Base-by-base conservation (phyloP, 2,113 vertebrate species). In the Gavialis gangeticus region DNA sequence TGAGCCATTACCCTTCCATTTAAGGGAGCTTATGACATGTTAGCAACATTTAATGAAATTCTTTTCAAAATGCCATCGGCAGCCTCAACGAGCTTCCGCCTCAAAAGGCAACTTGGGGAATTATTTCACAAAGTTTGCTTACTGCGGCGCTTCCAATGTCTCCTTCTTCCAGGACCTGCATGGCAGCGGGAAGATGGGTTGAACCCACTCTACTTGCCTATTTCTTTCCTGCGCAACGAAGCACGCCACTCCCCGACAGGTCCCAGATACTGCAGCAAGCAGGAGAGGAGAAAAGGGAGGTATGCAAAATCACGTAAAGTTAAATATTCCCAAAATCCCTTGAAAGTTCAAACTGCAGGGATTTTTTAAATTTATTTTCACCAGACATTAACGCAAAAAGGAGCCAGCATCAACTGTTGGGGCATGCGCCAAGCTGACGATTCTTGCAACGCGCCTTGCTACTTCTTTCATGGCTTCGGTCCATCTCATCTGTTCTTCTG, bases 1-100 rank as follows among this genome's bases (percentile, higher is more conserved):
- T 98, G 97, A 98, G 95, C 97, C 98, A 98, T 98, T 98, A 98
- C 97, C 97, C 97, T 98, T 98, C 97, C 97, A 98, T 98, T 98
- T 98, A 98, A 97, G 93, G 97, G 88, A 97, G 97, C 97, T 98
- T 98, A 98, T 98, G 98, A 98, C 98, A 98, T 98, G 97, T 98
- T 98, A 97, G 97, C 96, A 98, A 97, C 97, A 95, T 97, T 97
- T 98, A 98, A 98, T 98, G 97, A 98, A 98, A 98, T 95, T 96
- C 97, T 96, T 97, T 97, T 95, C 79, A 96, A 97, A 98, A 98
- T 98, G 98, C 98, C 97, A 96, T 91, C 79, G 93, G 97, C 97
- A 96, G 88, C 82, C 89, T 97, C 95, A 93, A 18, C 1, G 3
- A 97, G 94, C 97, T 89, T 95, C 96, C 95, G 93, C 86, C 95